Evolutionary conservation across 2,113 vertebrate species (phyloP), one percentile per base, ranked within the genome.

Genomic region (Sakesphorus luctuosus): DNA sequence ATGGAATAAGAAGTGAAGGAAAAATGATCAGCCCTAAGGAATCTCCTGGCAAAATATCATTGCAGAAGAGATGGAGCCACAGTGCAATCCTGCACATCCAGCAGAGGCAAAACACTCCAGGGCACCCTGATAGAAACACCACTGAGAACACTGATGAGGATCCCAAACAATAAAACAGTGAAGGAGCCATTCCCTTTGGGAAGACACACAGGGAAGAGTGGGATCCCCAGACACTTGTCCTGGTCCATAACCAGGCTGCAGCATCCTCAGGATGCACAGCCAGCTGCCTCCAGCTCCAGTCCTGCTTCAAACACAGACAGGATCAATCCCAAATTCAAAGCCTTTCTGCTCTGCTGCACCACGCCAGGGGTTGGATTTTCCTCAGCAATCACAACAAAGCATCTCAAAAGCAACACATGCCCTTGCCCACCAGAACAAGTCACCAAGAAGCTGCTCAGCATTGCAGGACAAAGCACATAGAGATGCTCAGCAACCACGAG

Each of bases 291-390:
- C 81, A 21, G 44, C 33, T 38, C 50, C 67, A 26, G 9, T 58
- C 38, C 72, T 9, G 6, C 33, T 50, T 23, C 21, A 13, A 33
- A 44, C 2, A 9, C 20, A 13, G 65, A 46, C 55, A 62, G 61
- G 10, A n/a, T 36, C 3, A 0, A 10, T 25, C 35, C 49, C 2
- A 0, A 63, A 50, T 25, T 38, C 55, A 38, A 69, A 58, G 33
- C 17, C 21, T 29, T 69, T 29, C 47, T 9, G 26, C 6, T 44
- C 56, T 50, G 55, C 55, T 55, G 67, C 46, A 13, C 4, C 9
- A 31, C 2, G 5, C 38, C 62, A 38, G 31, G 26, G 1, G 0
- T 53, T 21, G 33, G 7, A 20, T 17, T 62, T 17, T 28, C 43
- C 80, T 55, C 36, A 75, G 17, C 23, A 63, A 50, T 49, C 2